Conservation (phyloP, 2,888 invertebrate genomes). For the Eupithecia abbreviata region DNA sequence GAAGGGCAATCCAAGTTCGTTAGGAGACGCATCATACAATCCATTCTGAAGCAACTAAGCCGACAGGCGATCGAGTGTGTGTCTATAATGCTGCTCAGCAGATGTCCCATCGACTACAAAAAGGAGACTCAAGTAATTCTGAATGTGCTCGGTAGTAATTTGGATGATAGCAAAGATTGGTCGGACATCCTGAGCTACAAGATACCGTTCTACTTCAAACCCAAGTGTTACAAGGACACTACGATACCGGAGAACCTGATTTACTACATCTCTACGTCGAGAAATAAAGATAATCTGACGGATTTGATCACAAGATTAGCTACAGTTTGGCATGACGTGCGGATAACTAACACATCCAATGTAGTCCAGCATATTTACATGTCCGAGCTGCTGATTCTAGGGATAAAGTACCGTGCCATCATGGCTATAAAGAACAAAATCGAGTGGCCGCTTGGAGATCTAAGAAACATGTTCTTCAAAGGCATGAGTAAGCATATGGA, state of each 20-base stretch:
- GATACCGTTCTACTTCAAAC: conserved; percentile 69
- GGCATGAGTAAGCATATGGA: conserved; percentile 89
- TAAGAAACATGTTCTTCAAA: conserved; percentile 83
- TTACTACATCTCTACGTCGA: conserved; percentile 82
- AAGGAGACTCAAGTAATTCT: conserved; percentile 69
- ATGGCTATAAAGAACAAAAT: conserved; percentile 58
- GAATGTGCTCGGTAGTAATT: conserved; percentile 78
- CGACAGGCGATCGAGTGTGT: conserved; percentile 84
- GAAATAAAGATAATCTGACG: conserved; percentile 57
- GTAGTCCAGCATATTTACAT: conserved; percentile 88
- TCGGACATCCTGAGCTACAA: conserved; percentile 83
- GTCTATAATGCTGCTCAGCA: conserved; percentile 82
- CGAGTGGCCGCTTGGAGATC: conserved; percentile 60
- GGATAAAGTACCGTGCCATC: conserved; percentile 77
- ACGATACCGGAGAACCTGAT: conserved; percentile 84
- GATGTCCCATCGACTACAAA: conserved; percentile 73
- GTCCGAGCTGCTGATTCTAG: conserved; percentile 86
- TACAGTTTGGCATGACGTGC: conserved; percentile 87
- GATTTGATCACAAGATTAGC: conserved; percentile 83
- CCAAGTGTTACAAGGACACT: conserved; percentile 84
- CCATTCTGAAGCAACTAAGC: conserved; percentile 82
- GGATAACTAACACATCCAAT: conserved; percentile 84
- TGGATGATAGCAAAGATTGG: conserved; percentile 85
- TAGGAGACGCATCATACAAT: conserved; percentile 75
- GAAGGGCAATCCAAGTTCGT: conserved; percentile 57